Percentiles rank a stretch among this genome's conserved stretches.
phyloP scores from a whole-genome alignment of 2,113 vertebrate genomes.

The Vanacampus margaritifer region DNA sequence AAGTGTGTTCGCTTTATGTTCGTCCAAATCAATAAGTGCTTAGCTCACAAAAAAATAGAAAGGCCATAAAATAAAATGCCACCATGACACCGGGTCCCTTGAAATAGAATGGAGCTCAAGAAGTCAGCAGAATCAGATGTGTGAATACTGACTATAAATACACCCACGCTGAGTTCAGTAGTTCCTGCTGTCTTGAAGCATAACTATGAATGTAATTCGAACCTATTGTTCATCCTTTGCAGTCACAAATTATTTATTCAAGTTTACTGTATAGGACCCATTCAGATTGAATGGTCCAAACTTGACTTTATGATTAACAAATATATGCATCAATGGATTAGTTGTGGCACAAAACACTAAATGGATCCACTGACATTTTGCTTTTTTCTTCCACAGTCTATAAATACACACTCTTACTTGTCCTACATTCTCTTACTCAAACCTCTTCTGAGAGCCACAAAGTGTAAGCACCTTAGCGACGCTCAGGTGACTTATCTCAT shows the following conservation, averaged over 20 bases:
- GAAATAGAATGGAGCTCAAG: background rate
- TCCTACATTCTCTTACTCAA: slow-evolving; percentile 56
- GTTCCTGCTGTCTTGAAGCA: background rate
- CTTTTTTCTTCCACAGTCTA: slow-evolving; percentile 43
- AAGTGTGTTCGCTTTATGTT: background rate
- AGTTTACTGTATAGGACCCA: too few species aligned
- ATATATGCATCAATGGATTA: too few species aligned
- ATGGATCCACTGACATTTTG: slow-evolving; percentile 1
- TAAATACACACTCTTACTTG: slow-evolving; percentile 59
- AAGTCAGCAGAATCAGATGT: slow-evolving; percentile 1
- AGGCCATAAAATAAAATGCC: background rate
- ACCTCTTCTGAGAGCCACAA: slow-evolving; percentile 12
- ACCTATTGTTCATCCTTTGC: background rate
- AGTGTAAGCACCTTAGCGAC: slow-evolving; percentile 53
- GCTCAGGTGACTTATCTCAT: slow-evolving; percentile 54
- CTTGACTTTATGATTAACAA: background rate
- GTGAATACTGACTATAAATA: slow-evolving; percentile 9
- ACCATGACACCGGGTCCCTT: background rate
- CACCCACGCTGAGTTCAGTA: background rate
- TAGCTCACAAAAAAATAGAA: background rate
- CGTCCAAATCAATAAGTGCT: background rate
- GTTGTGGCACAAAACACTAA: background rate
- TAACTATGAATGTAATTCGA: background rate
- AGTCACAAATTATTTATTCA: background rate
- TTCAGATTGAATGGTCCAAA: background rate